These are phyloP conservation scores for Gonioctena quinquepunctata DNA, from an alignment of 1,140 invertebrate genomes.

Conservation along the genomic window DNA sequence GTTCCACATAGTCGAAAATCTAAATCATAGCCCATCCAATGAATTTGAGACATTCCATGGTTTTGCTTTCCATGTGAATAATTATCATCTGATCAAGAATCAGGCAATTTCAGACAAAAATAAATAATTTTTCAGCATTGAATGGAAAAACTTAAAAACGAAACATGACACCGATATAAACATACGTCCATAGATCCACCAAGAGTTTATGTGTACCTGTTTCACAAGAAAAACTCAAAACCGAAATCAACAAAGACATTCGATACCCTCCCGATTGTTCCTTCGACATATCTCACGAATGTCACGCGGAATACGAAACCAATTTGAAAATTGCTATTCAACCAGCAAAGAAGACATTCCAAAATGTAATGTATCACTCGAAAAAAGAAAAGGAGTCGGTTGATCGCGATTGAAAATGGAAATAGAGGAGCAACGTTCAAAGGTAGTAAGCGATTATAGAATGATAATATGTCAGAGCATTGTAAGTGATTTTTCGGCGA, in stretches of 20 bases:
- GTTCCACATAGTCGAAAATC: too few relatives aligned
- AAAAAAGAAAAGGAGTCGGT: not conserved
- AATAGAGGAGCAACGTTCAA: not conserved
- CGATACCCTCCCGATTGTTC: not conserved
- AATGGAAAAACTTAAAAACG: too few relatives aligned
- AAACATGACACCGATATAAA: too few relatives aligned
- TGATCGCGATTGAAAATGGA: not conserved
- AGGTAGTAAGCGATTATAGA: conserved; percentile 6
- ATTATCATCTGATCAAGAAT: too few relatives aligned
- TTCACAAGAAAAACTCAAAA: too few relatives aligned
- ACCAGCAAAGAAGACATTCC: not conserved
- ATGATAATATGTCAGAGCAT: conserved; percentile 5
- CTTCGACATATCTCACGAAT: not conserved
- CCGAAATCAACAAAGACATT: not conserved
- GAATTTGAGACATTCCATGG: too few relatives aligned
- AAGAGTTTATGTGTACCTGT: too few relatives aligned
- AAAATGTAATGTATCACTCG: not conserved
- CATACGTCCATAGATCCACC: too few relatives aligned
- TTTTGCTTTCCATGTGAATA: too few relatives aligned
- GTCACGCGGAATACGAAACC: not conserved
- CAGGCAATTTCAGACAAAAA: too few relatives aligned
- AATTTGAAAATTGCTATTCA: not conserved
- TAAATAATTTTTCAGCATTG: too few relatives aligned
- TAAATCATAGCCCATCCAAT: too few relatives aligned
- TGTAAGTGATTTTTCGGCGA: not conserved